Percentiles rank a stretch among this genome's conserved stretches.
Conservation (phyloP, 2,888 invertebrate species). For the Vesta saturnalis region DNA sequence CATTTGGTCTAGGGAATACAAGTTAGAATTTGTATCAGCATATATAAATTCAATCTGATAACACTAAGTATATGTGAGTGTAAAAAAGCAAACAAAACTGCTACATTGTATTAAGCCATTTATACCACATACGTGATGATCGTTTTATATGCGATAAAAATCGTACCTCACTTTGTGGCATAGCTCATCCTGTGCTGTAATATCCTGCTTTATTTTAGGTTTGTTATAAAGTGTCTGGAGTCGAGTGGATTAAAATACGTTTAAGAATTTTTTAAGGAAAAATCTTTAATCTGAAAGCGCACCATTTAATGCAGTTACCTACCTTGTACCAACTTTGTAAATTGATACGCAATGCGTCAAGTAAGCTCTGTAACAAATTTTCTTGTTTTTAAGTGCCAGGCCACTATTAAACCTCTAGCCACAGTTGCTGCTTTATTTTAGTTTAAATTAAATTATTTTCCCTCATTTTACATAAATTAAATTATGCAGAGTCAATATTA, state of each 20-base stretch:
- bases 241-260: constrained; percentile 23
- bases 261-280: constrained; percentile 18
- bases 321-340: too few relatives aligned
- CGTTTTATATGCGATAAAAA: constrained; percentile 37
- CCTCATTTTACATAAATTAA: constrained; percentile 9
- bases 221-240: constrained; percentile 18
- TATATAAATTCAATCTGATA: constrained; percentile 33
- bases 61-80: constrained; percentile 23
- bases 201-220: constrained; percentile 11
- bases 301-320: too few relatives aligned
- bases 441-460: background rate
- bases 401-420: too few relatives aligned
- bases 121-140: constrained; percentile 34
- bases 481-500: constrained; percentile 4
- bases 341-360: too few relatives aligned
- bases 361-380: too few relatives aligned
- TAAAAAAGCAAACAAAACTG: constrained; percentile 28
- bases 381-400: too few relatives aligned
- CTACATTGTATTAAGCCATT: constrained; percentile 34
- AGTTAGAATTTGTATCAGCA: too few relatives aligned
- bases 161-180: constrained; percentile 35
- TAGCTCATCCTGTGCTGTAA: constrained; percentile 33
- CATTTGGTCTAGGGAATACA: too few relatives aligned
- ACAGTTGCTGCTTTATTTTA: background rate
- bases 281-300: too few relatives aligned